Conservation (phyloP, 2,113 vertebrate species). For the Xiphophorus couchianus region DNA sequence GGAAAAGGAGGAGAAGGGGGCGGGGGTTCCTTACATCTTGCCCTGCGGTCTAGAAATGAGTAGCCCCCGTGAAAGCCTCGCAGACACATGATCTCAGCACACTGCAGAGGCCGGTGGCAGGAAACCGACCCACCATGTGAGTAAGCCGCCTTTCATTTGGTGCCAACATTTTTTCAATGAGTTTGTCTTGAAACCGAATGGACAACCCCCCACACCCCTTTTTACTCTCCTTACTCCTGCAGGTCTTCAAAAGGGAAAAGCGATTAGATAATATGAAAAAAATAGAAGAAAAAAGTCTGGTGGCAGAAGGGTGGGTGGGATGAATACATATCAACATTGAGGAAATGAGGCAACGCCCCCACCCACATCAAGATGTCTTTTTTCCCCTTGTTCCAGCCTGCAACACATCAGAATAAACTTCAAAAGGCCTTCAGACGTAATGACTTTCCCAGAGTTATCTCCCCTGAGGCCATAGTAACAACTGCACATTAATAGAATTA, state of each 20-base stretch:
- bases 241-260: constrained; percentile 79
- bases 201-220: constrained; percentile 66
- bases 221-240: constrained; percentile 26
- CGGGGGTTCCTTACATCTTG: constrained; percentile 82
- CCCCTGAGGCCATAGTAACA: constrained; percentile 60
- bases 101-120: constrained; percentile 82
- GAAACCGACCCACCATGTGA: constrained; percentile 84
- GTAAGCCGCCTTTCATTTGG: constrained; percentile 82
- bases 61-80: constrained; percentile 84
- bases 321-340: constrained; percentile 78
- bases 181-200: constrained; percentile 82
- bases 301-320: constrained; percentile 76
- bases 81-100: constrained; percentile 86
- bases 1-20: background rate
- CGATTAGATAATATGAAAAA: constrained; percentile 80
- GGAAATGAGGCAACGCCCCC: constrained; percentile 73
- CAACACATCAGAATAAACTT: constrained; percentile 75
- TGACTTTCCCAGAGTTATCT: constrained; percentile 76
- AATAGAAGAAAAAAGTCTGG: constrained; percentile 75
- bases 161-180: constrained; percentile 85
- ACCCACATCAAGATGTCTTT: constrained; percentile 72
- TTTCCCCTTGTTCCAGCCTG: constrained; percentile 53
- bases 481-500: constrained; percentile 73
- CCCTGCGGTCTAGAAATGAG: constrained; percentile 84
- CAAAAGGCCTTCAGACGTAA: constrained; percentile 75